These are phyloP conservation scores for Oryzias sinensis DNA, from an alignment of 2,797 vertebrate genomes.

Conservation along the genomic window DNA sequence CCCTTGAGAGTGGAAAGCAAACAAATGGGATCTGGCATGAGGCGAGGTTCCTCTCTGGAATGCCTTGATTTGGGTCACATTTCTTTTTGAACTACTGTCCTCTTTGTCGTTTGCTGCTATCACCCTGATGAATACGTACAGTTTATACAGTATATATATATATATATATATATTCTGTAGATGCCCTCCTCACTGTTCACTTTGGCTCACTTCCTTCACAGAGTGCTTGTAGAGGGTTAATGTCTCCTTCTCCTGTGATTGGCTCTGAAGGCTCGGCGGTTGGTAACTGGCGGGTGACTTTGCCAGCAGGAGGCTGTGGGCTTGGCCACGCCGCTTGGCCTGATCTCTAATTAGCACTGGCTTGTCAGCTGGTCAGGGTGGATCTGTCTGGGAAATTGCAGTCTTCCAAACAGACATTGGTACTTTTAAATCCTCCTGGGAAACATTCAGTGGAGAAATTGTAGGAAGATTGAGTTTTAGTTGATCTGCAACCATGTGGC, in stretches of 20 bases:
- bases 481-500: conserved; percentile 55
- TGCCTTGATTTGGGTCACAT: conserved; percentile 40
- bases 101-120: conserved; percentile 1
- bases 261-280: conserved; percentile 53
- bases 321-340: conserved; percentile 59
- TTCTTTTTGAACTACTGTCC: conserved; percentile 12
- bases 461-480: conserved; percentile 33
- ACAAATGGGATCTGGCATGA: conserved; percentile 27
- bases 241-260: conserved; percentile 56
- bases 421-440: conserved; percentile 33
- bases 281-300: conserved; percentile 67
- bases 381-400: conserved; percentile 75
- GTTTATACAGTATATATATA: no score
- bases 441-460: conserved; percentile 39
- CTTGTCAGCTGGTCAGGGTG: conserved; percentile 71
- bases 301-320: conserved; percentile 74
- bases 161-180: conserved; percentile 1
- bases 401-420: conserved; percentile 42
- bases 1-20: conserved; percentile 35
- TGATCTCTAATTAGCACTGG: conserved; percentile 80
- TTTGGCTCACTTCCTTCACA: conserved; percentile 43
- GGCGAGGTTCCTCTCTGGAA: conserved; percentile 29
- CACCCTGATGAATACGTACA: no score
- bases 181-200: conserved; percentile 13
- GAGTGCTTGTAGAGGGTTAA: no score